Evolutionary conservation across 2,113 vertebrate genomes (phyloP).

Genomic region (Scomber japonicus): DNA sequence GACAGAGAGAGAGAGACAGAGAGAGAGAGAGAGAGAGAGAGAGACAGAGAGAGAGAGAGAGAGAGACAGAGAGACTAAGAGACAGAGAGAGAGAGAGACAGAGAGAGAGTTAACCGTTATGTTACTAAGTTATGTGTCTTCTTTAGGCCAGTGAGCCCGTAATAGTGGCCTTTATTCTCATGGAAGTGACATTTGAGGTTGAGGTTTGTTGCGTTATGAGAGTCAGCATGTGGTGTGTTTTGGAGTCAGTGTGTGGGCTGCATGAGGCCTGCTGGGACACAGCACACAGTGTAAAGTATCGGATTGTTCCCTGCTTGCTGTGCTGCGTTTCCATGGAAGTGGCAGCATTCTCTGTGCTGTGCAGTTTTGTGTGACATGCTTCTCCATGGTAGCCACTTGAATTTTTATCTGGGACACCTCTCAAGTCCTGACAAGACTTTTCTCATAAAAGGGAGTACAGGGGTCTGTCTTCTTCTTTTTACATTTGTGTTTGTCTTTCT

Average conservation of each 20-base stretch:
- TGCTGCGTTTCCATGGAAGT: conserved; percentile 69
- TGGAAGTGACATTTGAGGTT: conserved; percentile 34
- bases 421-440: conserved; percentile 44
- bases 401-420: conserved; percentile 54
- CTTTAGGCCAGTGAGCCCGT: conserved; percentile 2
- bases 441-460: neutral
- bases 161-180: conserved; percentile 24
- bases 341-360: conserved; percentile 1
- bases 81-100: too few relatives aligned
- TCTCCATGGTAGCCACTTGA: conserved; percentile 59
- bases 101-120: too few relatives aligned
- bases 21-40: too few relatives aligned
- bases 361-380: conserved; percentile 60
- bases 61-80: too few relatives aligned
- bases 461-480: neutral
- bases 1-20: too few relatives aligned
- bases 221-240: conserved; percentile 15
- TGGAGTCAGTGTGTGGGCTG: conserved; percentile 36
- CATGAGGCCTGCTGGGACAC: conserved; percentile 17
- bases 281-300: conserved; percentile 13
- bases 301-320: conserved; percentile 31
- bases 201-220: conserved; percentile 44
- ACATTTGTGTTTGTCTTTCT: neutral
- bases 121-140: conserved; percentile 14
- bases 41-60: too few relatives aligned